A percentile compares a stretch with the other conserved stretches of the same genome.
Evolutionary conservation across 2,797 vertebrate species (phyloP).

Genomic region (Poecile montanus): DNA sequence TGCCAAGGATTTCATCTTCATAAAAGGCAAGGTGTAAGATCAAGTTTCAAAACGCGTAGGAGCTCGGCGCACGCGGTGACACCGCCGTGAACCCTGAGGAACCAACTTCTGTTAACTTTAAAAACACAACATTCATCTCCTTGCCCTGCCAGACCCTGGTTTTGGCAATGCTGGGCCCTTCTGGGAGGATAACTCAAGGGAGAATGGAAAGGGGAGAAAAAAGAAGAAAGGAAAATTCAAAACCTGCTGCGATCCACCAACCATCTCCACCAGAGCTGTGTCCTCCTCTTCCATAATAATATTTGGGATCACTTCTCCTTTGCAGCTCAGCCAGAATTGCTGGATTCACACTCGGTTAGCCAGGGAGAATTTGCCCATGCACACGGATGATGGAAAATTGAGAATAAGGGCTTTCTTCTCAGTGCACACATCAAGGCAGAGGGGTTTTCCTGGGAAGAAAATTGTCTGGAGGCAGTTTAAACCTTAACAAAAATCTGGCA

Average conservation of each 20-base stretch:
- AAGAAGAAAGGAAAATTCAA: not conserved
- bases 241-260: not conserved
- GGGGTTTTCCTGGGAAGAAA: not conserved
- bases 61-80: conserved; percentile 32
- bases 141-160: not conserved
- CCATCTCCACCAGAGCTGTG: not conserved
- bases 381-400: conserved; percentile 25
- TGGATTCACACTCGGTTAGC: conserved; percentile 48
- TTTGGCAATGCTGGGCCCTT: not conserved
- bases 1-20: conserved; percentile 71
- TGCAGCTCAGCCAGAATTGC: not conserved
- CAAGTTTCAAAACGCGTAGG: conserved; percentile 67
- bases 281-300: not conserved
- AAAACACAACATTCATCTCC: conserved; percentile 62
- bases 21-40: conserved; percentile 71
- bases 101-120: conserved; percentile 55
- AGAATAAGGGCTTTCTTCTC: conserved; percentile 53
- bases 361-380: conserved; percentile 39
- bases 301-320: not conserved
- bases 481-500: conserved; percentile 1
- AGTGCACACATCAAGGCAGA: not conserved
- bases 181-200: not conserved
- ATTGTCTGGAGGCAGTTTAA: not conserved
- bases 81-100: conserved; percentile 44
- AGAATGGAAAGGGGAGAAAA: not conserved